phyloP scores from a whole-genome alignment of 53 echinoderm and acorn worm species.

The Crossaster papposus region DNA sequence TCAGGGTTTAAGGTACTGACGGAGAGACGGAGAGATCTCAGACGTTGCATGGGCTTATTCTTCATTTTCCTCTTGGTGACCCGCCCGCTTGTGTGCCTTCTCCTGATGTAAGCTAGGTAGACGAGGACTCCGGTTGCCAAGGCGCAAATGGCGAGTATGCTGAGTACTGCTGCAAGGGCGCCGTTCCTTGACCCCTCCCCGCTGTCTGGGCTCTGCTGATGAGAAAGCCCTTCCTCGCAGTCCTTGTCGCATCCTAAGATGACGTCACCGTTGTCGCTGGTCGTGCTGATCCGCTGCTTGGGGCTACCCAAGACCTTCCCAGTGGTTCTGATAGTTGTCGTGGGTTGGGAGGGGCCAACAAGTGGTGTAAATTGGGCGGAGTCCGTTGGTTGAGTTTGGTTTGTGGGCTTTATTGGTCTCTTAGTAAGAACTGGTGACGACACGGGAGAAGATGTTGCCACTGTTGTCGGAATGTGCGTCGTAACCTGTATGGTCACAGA shows the following conservation, averaged over 20 bases:
- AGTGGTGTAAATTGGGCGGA: too few relatives aligned
- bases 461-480: not conserved
- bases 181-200: not conserved
- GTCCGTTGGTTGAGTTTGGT: not conserved
- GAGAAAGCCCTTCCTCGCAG: constrained; percentile 13
- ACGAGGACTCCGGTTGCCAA: not conserved
- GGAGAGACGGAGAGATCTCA: constrained; percentile 16
- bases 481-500: constrained; percentile 6
- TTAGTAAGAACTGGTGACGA: not conserved
- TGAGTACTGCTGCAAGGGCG: constrained; percentile 13
- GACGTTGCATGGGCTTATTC: constrained; percentile 29
- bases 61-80: constrained; percentile 42
- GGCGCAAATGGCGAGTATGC: constrained; percentile 27
- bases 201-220: constrained; percentile 18
- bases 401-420: not conserved
- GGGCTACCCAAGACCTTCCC: not conserved
- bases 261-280: not conserved
- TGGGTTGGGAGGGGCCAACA: not conserved
- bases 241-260: not conserved
- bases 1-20: constrained; percentile 12
- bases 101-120: constrained; percentile 26
- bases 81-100: constrained; percentile 17
- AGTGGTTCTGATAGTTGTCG: not conserved
- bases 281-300: not conserved
- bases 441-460: not conserved